A percentile compares a stretch with the other conserved stretches of the same genome.
phyloP scores from a whole-genome alignment of 2,797 vertebrate species.

The Bovichtus variegatus region DNA sequence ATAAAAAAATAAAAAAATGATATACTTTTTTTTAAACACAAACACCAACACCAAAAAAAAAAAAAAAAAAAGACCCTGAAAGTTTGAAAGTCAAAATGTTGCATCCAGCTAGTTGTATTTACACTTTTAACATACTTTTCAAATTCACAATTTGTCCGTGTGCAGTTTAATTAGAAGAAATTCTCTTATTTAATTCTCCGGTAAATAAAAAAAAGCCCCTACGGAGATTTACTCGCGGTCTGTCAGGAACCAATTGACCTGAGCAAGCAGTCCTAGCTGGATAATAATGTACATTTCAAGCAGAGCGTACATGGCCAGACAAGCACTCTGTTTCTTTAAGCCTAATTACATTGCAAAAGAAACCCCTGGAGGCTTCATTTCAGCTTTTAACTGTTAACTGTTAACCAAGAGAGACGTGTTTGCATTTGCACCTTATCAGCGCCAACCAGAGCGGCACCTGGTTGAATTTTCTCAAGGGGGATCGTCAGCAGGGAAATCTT shows the following conservation, averaged over 20 bases:
- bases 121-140: neutral
- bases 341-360: conserved; percentile 53
- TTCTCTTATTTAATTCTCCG: conserved; percentile 49
- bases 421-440: conserved; percentile 26
- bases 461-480: neutral
- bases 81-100: neutral
- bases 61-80: too few relatives aligned
- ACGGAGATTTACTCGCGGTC: conserved; percentile 49
- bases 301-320: conserved; percentile 23
- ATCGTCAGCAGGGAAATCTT: conserved; percentile 1
- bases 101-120: neutral
- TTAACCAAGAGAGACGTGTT: conserved; percentile 38
- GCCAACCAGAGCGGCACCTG: neutral
- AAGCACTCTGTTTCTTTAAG: conserved; percentile 36
- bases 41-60: too few relatives aligned
- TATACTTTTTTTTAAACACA: too few relatives aligned
- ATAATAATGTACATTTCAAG: conserved; percentile 59
- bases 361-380: conserved; percentile 23
- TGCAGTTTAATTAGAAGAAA: conserved; percentile 38
- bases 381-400: conserved; percentile 26
- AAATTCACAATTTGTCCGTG: conserved; percentile 17
- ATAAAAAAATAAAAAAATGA: neutral
- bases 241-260: conserved; percentile 57
- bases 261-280: conserved; percentile 55
- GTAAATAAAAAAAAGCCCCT: conserved; percentile 52